Evolutionary conservation across 2,888 invertebrate genomes (phyloP).

Genomic region (Abrostola tripartita): DNA sequence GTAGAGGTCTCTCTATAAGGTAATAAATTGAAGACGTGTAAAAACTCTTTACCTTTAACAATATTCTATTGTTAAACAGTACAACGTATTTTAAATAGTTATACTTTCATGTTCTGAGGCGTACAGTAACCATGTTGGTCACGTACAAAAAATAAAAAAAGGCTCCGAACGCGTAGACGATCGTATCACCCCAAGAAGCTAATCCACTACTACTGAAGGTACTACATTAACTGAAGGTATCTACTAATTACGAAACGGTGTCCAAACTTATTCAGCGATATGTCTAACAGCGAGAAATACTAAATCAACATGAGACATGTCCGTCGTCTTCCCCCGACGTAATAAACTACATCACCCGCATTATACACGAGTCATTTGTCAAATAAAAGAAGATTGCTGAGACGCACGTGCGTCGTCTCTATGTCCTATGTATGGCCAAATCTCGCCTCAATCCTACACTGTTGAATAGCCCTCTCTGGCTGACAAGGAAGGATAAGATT

Average conservation of each 20-base stretch:
- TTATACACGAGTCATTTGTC: conserved; percentile 33
- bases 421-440: conserved; percentile 1
- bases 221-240: too few relatives aligned
- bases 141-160: too few relatives aligned
- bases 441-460: conserved; percentile 12
- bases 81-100: too few relatives aligned
- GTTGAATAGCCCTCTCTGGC: conserved; percentile 21
- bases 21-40: not conserved
- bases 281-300: not conserved
- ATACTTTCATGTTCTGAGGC: too few relatives aligned
- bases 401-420: conserved; percentile 4
- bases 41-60: too few relatives aligned
- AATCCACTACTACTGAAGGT: too few relatives aligned
- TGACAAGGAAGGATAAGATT: conserved; percentile 32
- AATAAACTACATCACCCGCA: not conserved
- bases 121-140: too few relatives aligned
- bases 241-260: not conserved
- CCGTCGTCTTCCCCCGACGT: not conserved
- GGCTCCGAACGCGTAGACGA: too few relatives aligned
- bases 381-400: conserved; percentile 32
- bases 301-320: not conserved
- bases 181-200: too few relatives aligned
- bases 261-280: not conserved
- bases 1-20: conserved; percentile 6
- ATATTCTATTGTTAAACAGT: too few relatives aligned